phyloP scores from a whole-genome alignment of 35 echinoderm and acorn worm species.

The Hemicentrotus pulcherrimus region DNA sequence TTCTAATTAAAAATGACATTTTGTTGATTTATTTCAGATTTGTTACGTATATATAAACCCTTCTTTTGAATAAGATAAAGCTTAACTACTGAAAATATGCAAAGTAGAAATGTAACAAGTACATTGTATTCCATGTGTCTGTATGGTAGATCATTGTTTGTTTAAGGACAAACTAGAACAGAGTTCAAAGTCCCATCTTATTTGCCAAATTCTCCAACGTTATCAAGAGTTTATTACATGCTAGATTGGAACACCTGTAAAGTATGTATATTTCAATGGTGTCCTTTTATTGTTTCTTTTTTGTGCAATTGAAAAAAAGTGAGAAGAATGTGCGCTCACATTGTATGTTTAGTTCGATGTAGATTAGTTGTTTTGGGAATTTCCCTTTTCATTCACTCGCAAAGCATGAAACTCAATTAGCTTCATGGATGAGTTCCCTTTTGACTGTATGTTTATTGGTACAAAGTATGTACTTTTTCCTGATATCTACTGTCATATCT shows the following conservation, averaged over 20 bases:
- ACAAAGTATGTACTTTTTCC: too few relatives aligned
- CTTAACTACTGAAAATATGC: neutral
- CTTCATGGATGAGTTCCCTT: neutral
- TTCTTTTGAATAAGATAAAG: neutral
- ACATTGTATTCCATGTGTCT: neutral
- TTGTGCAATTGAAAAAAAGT: conserved; percentile 11
- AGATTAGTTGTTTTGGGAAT: neutral
- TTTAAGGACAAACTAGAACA: neutral
- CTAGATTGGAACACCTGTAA: neutral
- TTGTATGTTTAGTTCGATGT: neutral
- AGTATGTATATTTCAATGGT: neutral
- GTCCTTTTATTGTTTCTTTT: neutral
- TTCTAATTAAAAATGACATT: too few relatives aligned
- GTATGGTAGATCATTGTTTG: neutral
- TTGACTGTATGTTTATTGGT: too few relatives aligned
- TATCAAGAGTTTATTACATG: neutral
- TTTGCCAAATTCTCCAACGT: neutral
- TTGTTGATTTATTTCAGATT: too few relatives aligned
- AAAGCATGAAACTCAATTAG: neutral
- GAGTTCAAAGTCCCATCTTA: neutral
- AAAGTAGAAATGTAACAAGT: neutral
- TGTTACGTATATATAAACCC: neutral
- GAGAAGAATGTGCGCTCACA: neutral
- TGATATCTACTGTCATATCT: too few relatives aligned
- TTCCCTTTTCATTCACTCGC: neutral